Percentiles rank a stretch among this genome's conserved stretches.
These are phyloP conservation scores for Parus major DNA, from an alignment of 2,113 vertebrate species.

Conservation along the genomic window DNA sequence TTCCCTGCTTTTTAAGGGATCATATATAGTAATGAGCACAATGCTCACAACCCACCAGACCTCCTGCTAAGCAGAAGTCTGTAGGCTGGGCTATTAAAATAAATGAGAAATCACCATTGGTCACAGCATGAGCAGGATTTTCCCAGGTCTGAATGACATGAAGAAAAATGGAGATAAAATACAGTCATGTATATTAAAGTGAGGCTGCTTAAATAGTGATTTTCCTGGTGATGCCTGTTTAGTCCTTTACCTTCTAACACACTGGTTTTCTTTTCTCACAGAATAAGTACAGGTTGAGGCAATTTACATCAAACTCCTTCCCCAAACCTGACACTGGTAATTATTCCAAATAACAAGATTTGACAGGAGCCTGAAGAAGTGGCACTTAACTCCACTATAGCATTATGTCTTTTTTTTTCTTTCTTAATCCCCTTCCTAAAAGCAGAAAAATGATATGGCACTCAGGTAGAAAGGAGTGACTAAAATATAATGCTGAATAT, in stretches of 20 bases:
- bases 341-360: constrained; percentile 74
- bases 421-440: constrained; percentile 75
- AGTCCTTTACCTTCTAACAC: background rate
- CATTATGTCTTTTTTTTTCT: constrained; percentile 60
- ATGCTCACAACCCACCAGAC: background rate
- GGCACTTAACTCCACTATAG: constrained; percentile 68
- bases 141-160: background rate
- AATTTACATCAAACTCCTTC: constrained; percentile 36
- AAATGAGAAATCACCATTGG: constrained; percentile 12
- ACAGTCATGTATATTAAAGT: background rate
- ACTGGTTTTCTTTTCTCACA: background rate
- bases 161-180: background rate
- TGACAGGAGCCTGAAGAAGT: constrained; percentile 67
- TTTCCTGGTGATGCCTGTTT: background rate
- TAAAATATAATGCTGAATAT: constrained; percentile 69
- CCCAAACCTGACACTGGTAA: constrained; percentile 67
- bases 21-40: background rate
- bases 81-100: constrained; percentile 17
- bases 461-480: constrained; percentile 47
- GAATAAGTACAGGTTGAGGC: background rate
- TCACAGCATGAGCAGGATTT: constrained; percentile 5
- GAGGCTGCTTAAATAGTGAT: background rate
- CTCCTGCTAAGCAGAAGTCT: constrained; percentile 29
- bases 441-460: constrained; percentile 65
- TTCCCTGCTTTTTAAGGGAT: background rate